Conservation (phyloP, 2,888 invertebrate genomes). For the Carabus problematicus region DNA sequence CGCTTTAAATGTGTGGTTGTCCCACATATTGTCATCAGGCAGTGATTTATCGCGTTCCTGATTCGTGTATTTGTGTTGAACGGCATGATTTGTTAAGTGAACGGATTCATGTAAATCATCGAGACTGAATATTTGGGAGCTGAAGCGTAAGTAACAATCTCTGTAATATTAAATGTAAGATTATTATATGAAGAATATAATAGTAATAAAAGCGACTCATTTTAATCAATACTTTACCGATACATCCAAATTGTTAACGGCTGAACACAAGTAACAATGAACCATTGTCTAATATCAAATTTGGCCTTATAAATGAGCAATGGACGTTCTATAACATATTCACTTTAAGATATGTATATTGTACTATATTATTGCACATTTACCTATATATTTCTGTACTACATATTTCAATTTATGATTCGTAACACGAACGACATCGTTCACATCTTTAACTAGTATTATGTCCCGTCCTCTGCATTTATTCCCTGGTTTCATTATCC, state of each 20-base stretch:
- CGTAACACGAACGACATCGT: slow-evolving; percentile 79
- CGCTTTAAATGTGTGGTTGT: slow-evolving; percentile 78
- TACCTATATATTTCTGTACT: slow-evolving; percentile 95
- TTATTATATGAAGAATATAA: slow-evolving; percentile 9
- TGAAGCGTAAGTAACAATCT: slow-evolving; percentile 91
- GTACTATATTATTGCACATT: slow-evolving; percentile 47
- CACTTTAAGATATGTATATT: slow-evolving; percentile 24
- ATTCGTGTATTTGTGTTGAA: slow-evolving; percentile 87
- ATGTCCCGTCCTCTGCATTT: slow-evolving; percentile 93
- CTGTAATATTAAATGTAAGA: slow-evolving; percentile 64
- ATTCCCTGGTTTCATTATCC: slow-evolving; percentile 95
- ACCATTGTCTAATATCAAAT: slow-evolving; percentile 96
- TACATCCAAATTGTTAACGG: slow-evolving; percentile 94
- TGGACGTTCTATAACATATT: slow-evolving; percentile 77
- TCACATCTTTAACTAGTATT: slow-evolving; percentile 82
- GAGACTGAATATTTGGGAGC: slow-evolving; percentile 86
- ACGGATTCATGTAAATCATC: slow-evolving; percentile 91
- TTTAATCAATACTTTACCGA: slow-evolving; percentile 64
- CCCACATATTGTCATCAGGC: slow-evolving; percentile 96
- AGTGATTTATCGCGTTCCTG: slow-evolving; percentile 75
- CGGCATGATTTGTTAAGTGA: slow-evolving; percentile 92
- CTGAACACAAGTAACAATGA: slow-evolving; percentile 88
- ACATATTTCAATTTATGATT: slow-evolving; percentile 81
- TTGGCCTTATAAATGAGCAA: slow-evolving; percentile 88
- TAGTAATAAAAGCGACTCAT: background rate